Evolutionary conservation across 1,140 invertebrate species (phyloP).

Genomic region (Drosophila insularis): DNA sequence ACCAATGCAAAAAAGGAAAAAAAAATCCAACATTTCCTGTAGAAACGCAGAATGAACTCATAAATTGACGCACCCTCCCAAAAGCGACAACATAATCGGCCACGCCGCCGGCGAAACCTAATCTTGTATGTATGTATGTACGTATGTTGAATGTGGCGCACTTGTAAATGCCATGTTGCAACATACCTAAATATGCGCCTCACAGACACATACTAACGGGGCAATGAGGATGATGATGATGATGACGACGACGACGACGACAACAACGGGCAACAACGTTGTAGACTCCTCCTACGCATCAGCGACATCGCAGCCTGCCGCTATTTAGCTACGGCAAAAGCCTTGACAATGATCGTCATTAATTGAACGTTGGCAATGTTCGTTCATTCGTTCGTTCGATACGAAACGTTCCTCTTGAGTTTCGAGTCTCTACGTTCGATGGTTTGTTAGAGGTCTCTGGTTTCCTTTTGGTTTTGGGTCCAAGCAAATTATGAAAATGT

Average conservation of each 20-base stretch:
- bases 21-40: slow-evolving; percentile 70
- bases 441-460: slow-evolving; percentile 21
- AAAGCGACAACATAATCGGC: slow-evolving; percentile 78
- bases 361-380: slow-evolving; percentile 69
- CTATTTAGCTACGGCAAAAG: slow-evolving; percentile 74
- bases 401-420: slow-evolving; percentile 15
- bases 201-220: slow-evolving; percentile 54
- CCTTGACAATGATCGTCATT: slow-evolving; percentile 81
- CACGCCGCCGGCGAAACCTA: slow-evolving; percentile 66
- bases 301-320: slow-evolving; percentile 60
- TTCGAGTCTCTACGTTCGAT: slow-evolving; percentile 26
- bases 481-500: slow-evolving; percentile 77
- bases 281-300: slow-evolving; percentile 61
- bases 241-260: slow-evolving; percentile 16
- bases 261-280: slow-evolving; percentile 32
- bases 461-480: slow-evolving; percentile 39
- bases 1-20: not conserved
- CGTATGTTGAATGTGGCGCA: slow-evolving; percentile 39
- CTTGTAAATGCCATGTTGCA: slow-evolving; percentile 81
- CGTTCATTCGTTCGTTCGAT: slow-evolving; percentile 14
- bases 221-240: slow-evolving; percentile 25
- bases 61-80: slow-evolving; percentile 78
- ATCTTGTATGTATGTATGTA: not conserved
- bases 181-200: slow-evolving; percentile 79
- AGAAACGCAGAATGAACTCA: slow-evolving; percentile 75